These are phyloP conservation scores for Bombus cullumanus DNA, from an alignment of 1,140 invertebrate genomes.

Conservation along the genomic window DNA sequence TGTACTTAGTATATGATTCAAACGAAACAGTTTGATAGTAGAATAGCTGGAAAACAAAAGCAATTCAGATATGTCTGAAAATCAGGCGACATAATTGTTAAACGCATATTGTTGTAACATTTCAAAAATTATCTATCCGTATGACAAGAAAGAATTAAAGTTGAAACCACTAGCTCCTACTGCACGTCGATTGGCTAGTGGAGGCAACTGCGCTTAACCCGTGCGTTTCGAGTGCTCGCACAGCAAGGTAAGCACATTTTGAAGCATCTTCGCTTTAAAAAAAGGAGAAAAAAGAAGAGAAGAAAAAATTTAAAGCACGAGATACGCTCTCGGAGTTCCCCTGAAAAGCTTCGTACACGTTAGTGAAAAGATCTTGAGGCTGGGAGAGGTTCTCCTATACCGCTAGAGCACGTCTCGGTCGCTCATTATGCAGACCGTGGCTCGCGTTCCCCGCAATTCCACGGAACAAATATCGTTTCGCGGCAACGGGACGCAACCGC, in stretches of 20 bases:
- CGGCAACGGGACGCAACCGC: neutral
- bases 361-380: conserved; percentile 28
- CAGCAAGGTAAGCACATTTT: conserved; percentile 16
- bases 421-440: conserved; percentile 31
- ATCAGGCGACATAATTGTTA: too few relatives aligned
- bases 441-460: conserved; percentile 27
- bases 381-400: neutral
- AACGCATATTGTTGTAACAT: too few relatives aligned
- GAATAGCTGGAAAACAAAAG: too few relatives aligned
- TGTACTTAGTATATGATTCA: too few relatives aligned
- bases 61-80: too few relatives aligned
- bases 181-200: neutral
- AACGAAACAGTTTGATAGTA: neutral
- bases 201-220: neutral
- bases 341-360: conserved; percentile 4
- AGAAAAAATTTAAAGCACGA: neutral
- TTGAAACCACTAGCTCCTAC: neutral
- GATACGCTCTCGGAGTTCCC: conserved; percentile 1
- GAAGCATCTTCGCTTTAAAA: conserved; percentile 5
- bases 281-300: too few relatives aligned
- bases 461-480: conserved; percentile 50
- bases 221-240: conserved; percentile 3
- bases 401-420: conserved; percentile 20
- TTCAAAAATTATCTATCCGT: neutral
- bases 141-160: neutral